Percentiles rank a stretch among this genome's conserved stretches.
Conservation (phyloP, 2,888 invertebrate genomes). For the Clanis bilineata region DNA sequence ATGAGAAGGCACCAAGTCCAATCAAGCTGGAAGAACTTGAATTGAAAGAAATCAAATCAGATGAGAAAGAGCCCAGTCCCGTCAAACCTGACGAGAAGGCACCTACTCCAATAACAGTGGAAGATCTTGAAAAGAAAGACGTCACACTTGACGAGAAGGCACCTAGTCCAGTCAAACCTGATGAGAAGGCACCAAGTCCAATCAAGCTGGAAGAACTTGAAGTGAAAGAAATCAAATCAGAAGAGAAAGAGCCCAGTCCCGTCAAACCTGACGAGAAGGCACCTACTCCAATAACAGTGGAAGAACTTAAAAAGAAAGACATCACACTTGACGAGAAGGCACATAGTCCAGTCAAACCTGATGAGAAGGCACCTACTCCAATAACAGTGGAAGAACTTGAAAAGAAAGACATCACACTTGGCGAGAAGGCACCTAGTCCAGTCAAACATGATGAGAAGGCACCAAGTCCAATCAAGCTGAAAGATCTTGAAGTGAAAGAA, state of each 20-base stretch:
- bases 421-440: conserved; percentile 5
- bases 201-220: conserved; percentile 10
- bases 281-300: conserved; percentile 15
- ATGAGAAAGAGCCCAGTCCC: conserved; percentile 18
- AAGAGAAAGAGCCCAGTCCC: conserved; percentile 15
- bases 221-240: conserved; percentile 18
- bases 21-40: conserved; percentile 12
- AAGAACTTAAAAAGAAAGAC: too few relatives aligned
- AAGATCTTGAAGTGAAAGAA: conserved; percentile 17
- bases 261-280: conserved; percentile 16
- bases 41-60: conserved; percentile 17
- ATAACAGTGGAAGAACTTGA: too few relatives aligned
- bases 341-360: conserved; percentile 6
- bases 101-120: conserved; percentile 14
- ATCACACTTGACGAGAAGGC: conserved; percentile 11
- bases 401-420: neutral
- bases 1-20: conserved; percentile 21
- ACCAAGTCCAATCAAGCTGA: conserved; percentile 5
- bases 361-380: conserved; percentile 5
- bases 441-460: neutral
- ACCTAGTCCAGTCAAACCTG: conserved; percentile 12
- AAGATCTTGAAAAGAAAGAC: conserved; percentile 20
- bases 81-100: conserved; percentile 15
- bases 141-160: conserved; percentile 9
- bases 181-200: conserved; percentile 6